phyloP scores from a whole-genome alignment of 2,113 vertebrate species.

The Tenebrosternarchus preto region DNA sequence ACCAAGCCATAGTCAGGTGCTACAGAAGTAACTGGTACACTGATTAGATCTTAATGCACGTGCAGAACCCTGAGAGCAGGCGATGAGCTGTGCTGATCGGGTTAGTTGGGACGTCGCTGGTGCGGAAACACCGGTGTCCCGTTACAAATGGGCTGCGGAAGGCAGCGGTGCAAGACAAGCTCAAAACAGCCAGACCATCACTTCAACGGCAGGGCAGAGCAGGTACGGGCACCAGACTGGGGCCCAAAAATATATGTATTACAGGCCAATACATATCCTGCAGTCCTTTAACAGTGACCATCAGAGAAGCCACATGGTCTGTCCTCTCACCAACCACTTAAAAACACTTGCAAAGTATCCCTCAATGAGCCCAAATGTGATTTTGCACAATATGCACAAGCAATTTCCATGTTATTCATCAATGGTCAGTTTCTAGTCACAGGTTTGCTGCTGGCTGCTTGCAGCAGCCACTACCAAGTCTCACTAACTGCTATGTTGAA shows the following conservation, averaged over 20 bases:
- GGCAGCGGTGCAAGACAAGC: slow-evolving; percentile 32
- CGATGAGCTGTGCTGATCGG: slow-evolving; percentile 44
- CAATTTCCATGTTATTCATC: too few species aligned
- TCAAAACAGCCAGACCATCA: slow-evolving; percentile 28
- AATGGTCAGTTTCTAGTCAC: too few species aligned
- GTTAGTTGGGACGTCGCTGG: slow-evolving; percentile 48
- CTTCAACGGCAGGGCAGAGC: slow-evolving; percentile 29
- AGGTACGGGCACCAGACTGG: background rate
- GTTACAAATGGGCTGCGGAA: slow-evolving; percentile 52
- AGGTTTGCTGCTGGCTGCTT: too few species aligned
- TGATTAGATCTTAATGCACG: slow-evolving; percentile 53
- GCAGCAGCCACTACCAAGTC: too few species aligned
- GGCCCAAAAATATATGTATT: background rate
- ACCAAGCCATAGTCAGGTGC: slow-evolving; percentile 12
- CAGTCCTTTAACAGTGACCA: too few species aligned
- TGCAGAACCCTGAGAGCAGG: slow-evolving; percentile 46
- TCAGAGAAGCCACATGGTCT: too few species aligned
- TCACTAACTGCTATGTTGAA: too few species aligned
- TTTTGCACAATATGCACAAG: too few species aligned
- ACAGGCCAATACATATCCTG: too few species aligned
- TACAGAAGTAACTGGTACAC: slow-evolving; percentile 37
- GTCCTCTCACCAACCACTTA: too few species aligned
- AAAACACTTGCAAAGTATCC: too few species aligned
- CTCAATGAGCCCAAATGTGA: too few species aligned
- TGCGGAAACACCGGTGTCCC: slow-evolving; percentile 45